Evolutionary conservation across 1,140 invertebrate genomes (phyloP), one percentile per base, ranked within the genome.

Genomic region (Octopus sinensis): DNA sequence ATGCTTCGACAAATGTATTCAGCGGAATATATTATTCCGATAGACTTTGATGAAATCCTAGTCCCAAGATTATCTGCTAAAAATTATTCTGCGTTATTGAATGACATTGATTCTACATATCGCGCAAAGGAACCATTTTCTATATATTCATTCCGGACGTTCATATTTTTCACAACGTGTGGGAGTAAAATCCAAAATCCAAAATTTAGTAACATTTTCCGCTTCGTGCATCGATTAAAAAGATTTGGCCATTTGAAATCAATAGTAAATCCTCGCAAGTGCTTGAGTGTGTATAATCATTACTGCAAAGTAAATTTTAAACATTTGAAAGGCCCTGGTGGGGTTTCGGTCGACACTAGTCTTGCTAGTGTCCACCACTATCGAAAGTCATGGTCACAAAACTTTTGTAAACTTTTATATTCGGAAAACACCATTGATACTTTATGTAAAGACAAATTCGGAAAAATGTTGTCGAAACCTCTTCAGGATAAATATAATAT

Each of bases 41-140:
- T 77, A 1, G 76, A 77, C 52, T 77, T 77, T 77, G 76, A 77
- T 77, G 76, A 77, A 51, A 53, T 77, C 7, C 23, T 77, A n/a
- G 43, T 43, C 5, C 76, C 76, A 51, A 23, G 7, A 43, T n/a
- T n/a, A 9, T 43, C 2, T 2, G 30, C 43, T 53, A 77, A 7
- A 10, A 77, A 77, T 17, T 77, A 77, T 17, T 5, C 5, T 7
- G 17, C 1, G 13, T 9, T 77, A 13, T 6, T 77, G 5, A 30
- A 77, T 17, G 4, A 51, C 5, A 77, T 77, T 17, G 30, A 77
- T 51, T 5, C 13, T 6, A 6, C 1, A 6, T 53, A 77, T 17
- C 23, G 76, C 0, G 4, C 52, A 6, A 43, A 43, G 76, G 4
- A 51, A 6, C n/a, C n/a, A 9, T 53, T 52, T 6, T 51, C 30